Conservation (phyloP, 1,140 invertebrate genomes). For the Drosophila pseudoobscura region DNA sequence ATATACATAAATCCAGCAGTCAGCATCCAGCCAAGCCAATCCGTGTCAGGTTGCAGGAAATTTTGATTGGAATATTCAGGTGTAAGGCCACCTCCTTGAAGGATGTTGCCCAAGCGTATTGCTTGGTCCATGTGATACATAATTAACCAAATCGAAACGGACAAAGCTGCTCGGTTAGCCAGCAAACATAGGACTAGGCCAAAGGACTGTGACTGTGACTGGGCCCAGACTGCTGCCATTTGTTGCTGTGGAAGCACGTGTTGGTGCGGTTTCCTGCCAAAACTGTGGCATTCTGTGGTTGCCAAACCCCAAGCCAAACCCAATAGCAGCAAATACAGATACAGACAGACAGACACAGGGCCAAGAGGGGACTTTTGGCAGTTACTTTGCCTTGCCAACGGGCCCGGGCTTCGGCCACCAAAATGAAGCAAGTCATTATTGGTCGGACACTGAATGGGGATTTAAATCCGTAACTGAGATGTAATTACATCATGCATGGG, state of each 20-base stretch:
- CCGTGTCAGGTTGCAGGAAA: no score
- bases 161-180: slow-evolving; percentile 38
- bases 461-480: slow-evolving; percentile 31
- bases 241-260: slow-evolving; percentile 40
- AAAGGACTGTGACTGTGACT: slow-evolving; percentile 13
- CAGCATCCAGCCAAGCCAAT: no score
- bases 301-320: slow-evolving; percentile 22
- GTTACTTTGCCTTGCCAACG: slow-evolving; percentile 28
- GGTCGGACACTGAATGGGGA: slow-evolving; percentile 34
- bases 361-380: slow-evolving; percentile 47
- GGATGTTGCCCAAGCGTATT: slow-evolving; percentile 14
- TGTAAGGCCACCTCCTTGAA: slow-evolving; percentile 8
- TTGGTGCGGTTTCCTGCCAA: slow-evolving; percentile 54
- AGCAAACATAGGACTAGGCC: slow-evolving; percentile 14
- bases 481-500: slow-evolving; percentile 44
- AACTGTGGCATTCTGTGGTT: slow-evolving; percentile 44
- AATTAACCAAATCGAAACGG: slow-evolving; percentile 52
- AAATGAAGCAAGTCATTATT: slow-evolving; percentile 43
- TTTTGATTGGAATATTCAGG: no score
- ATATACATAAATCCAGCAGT: no score
- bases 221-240: slow-evolving; percentile 6
- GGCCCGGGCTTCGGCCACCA: neutral
- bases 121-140: neutral
- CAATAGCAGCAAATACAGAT: slow-evolving; percentile 3
- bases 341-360: slow-evolving; percentile 29